Percentiles rank a stretch among this genome's conserved stretches.
These are phyloP conservation scores for Microdon myrmicae DNA, from an alignment of 2,888 invertebrate genomes.

Conservation along the genomic window DNA sequence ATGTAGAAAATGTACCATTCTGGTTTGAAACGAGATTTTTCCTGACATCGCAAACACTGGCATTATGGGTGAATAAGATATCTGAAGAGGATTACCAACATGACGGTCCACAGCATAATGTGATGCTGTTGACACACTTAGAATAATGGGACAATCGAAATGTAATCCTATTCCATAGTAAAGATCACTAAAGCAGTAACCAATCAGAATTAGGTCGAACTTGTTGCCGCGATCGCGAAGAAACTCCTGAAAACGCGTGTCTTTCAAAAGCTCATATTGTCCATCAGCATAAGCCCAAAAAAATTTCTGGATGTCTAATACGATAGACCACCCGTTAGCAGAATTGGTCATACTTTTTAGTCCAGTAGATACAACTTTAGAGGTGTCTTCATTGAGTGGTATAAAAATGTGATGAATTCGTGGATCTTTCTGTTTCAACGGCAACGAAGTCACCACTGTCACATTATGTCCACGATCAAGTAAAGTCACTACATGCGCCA, in stretches of 20 bases:
- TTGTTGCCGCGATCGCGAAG: slow-evolving; percentile 58
- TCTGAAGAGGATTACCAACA: slow-evolving; percentile 59
- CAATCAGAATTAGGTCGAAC: slow-evolving; percentile 54
- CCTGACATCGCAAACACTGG: not conserved
- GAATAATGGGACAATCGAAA: slow-evolving; percentile 60
- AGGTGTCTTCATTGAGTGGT: slow-evolving; percentile 54
- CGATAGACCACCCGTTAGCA: slow-evolving; percentile 52
- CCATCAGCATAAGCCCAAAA: slow-evolving; percentile 55
- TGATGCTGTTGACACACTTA: slow-evolving; percentile 56
- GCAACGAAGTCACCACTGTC: slow-evolving; percentile 58
- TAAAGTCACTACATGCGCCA: slow-evolving; percentile 59
- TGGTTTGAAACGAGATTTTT: slow-evolving; percentile 55
- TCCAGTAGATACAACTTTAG: slow-evolving; percentile 45
- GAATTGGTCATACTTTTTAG: slow-evolving; percentile 54
- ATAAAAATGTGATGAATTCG: slow-evolving; percentile 59
- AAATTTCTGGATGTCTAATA: slow-evolving; percentile 50
- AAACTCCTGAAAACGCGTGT: slow-evolving; percentile 56
- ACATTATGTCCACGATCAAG: slow-evolving; percentile 64
- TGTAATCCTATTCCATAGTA: slow-evolving; percentile 57
- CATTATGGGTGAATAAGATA: slow-evolving; percentile 55
- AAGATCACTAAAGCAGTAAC: slow-evolving; percentile 46
- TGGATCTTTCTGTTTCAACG: slow-evolving; percentile 57
- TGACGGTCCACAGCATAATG: slow-evolving; percentile 51
- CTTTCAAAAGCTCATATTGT: slow-evolving; percentile 58
- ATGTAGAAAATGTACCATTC: slow-evolving; percentile 52